Evolutionary conservation across 2,113 vertebrate species (phyloP).

Genomic region (Madoqua kirkii): DNA sequence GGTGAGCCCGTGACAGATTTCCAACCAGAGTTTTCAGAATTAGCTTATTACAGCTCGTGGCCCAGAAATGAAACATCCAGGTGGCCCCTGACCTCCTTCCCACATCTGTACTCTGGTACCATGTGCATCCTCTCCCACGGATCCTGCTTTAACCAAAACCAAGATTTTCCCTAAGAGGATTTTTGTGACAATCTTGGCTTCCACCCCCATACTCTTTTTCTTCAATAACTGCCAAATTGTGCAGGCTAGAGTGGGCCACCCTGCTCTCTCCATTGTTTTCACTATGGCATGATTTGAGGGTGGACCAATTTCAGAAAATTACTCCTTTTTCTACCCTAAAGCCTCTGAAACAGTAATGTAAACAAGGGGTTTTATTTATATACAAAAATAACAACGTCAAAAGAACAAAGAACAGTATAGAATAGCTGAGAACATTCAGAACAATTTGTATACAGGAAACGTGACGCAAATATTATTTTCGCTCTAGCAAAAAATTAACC

Average conservation of each 20-base stretch:
- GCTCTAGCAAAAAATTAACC: slow-evolving; percentile 43
- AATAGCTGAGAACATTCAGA: background rate
- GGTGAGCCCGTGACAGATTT: background rate
- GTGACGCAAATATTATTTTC: slow-evolving; percentile 47
- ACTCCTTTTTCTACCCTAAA: slow-evolving; percentile 48
- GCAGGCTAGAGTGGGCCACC: background rate
- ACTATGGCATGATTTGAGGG: slow-evolving; percentile 38
- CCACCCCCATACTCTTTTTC: background rate
- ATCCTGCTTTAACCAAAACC: background rate
- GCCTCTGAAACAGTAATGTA: slow-evolving; percentile 54
- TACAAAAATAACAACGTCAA: slow-evolving; percentile 48
- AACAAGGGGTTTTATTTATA: slow-evolving; percentile 62
- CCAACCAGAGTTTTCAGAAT: background rate
- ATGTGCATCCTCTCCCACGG: background rate
- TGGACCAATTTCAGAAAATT: slow-evolving; percentile 40
- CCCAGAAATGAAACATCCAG: background rate
- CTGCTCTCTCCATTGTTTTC: slow-evolving; percentile 39
- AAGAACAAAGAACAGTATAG: slow-evolving; percentile 54
- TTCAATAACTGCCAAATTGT: slow-evolving; percentile 34
- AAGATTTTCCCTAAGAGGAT: background rate
- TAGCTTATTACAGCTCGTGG: background rate
- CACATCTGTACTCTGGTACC: background rate
- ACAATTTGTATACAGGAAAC: slow-evolving; percentile 45
- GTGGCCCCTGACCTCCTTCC: background rate
- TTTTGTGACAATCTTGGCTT: slow-evolving; percentile 20